Conservation (phyloP, 2,797 vertebrate species). For the Semaprochilodus insignis region DNA sequence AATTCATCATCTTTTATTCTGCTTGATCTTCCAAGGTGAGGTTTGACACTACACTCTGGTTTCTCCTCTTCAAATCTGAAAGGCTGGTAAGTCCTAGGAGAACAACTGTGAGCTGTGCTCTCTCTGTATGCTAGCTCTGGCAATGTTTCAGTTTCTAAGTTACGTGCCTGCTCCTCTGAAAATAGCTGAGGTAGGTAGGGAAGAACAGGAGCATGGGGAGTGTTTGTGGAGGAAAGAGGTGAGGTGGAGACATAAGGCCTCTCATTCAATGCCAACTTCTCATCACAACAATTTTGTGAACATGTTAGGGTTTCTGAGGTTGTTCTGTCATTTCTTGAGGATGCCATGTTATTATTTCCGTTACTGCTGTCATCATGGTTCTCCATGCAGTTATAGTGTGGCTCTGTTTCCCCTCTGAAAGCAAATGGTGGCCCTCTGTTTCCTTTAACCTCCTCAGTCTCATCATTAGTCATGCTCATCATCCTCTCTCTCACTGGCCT, state of each 20-base stretch:
- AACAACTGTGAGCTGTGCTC: constrained; percentile 44
- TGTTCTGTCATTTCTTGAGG: constrained; percentile 1
- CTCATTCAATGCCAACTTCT: neutral
- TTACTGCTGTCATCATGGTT: neutral
- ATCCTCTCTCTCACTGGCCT: constrained; percentile 50
- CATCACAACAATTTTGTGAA: constrained; percentile 32
- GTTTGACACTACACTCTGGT: constrained; percentile 15
- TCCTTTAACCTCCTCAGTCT: constrained; percentile 51
- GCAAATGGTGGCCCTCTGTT: constrained; percentile 1
- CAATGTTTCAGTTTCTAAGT: constrained; percentile 60
- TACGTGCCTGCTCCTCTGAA: constrained; percentile 48
- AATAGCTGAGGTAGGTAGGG: constrained; percentile 55
- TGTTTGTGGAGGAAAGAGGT: neutral
- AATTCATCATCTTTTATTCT: constrained; percentile 11
- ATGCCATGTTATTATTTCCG: neutral
- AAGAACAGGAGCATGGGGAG: constrained; percentile 30
- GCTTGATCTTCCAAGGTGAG: constrained; percentile 29
- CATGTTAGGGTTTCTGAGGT: constrained; percentile 13
- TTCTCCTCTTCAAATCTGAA: constrained; percentile 22
- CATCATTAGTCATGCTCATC: constrained; percentile 63
- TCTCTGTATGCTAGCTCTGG: constrained; percentile 66
- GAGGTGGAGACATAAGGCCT: constrained; percentile 5
- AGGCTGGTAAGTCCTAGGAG: constrained; percentile 33
- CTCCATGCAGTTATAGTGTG: neutral
- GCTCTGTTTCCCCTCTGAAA: neutral